Percentiles rank a stretch among this genome's conserved stretches.
phyloP scores from a whole-genome alignment of 2,113 vertebrate species.

The Menura novaehollandiae region DNA sequence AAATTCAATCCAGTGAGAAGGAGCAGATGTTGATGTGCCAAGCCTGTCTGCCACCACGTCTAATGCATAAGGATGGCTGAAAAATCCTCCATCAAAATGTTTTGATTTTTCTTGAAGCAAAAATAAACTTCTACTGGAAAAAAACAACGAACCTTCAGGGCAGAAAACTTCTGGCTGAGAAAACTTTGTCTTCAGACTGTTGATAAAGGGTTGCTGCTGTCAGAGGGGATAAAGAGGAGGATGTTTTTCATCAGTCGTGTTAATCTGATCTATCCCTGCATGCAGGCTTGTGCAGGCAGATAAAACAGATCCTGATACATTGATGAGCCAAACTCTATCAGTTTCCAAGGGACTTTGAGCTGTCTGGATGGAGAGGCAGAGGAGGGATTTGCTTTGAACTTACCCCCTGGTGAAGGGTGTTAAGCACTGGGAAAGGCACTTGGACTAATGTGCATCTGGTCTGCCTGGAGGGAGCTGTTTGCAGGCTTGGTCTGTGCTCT shows the following conservation, averaged over 20 bases:
- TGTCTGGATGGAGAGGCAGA: background rate
- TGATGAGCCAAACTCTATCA: background rate
- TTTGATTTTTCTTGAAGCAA: slow-evolving; percentile 6
- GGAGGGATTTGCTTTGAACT: background rate
- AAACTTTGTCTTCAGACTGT: slow-evolving; percentile 31
- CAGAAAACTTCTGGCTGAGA: slow-evolving; percentile 21
- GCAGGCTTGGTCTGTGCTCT: background rate
- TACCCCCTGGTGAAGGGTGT: background rate
- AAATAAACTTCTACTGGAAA: background rate
- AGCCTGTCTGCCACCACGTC: background rate
- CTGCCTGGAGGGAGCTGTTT: background rate
- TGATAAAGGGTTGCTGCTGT: slow-evolving; percentile 28
- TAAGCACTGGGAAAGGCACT: background rate
- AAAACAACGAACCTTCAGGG: background rate
- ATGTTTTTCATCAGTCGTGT: slow-evolving; percentile 34
- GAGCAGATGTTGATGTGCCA: slow-evolving; percentile 16
- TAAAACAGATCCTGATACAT: background rate
- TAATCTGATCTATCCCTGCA: slow-evolving; percentile 36
- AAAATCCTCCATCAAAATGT: slow-evolving; percentile 38
- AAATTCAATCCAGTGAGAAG: slow-evolving; percentile 23
- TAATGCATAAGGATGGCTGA: slow-evolving; percentile 8
- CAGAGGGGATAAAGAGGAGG: slow-evolving; percentile 15
- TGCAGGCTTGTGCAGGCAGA: background rate
- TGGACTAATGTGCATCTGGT: background rate
- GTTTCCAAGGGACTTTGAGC: background rate